These are phyloP conservation scores for Poecilia wingei DNA, from an alignment of 2,797 vertebrate genomes.

Conservation along the genomic window DNA sequence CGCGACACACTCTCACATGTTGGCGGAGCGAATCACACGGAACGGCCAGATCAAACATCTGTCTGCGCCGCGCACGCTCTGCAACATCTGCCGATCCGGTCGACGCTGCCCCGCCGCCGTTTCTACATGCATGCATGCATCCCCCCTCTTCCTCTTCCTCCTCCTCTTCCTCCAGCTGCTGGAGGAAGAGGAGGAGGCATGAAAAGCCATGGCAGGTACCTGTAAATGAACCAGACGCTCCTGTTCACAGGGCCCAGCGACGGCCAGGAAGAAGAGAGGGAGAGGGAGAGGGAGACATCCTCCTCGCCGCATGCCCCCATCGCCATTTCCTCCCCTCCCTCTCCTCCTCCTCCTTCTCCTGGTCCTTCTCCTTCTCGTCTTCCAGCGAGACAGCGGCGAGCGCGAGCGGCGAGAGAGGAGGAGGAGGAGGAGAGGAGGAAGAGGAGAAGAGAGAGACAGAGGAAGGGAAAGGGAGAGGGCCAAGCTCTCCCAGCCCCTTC, in stretches of 20 bases:
- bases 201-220: constrained; percentile 82
- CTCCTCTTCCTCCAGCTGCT: constrained; percentile 32
- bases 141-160: constrained; percentile 17
- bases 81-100: constrained; percentile 74
- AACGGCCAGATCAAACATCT: constrained; percentile 50
- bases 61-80: constrained; percentile 55
- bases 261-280: constrained; percentile 94
- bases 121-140: constrained; percentile 68
- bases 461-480: constrained; percentile 73
- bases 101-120: constrained; percentile 65
- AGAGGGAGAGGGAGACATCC: constrained; percentile 84
- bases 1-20: constrained; percentile 56
- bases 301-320: constrained; percentile 84
- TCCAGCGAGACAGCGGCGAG: constrained; percentile 79
- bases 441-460: constrained; percentile 70
- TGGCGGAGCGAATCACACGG: constrained; percentile 53
- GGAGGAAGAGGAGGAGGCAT: constrained; percentile 56
- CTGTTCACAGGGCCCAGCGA: constrained; percentile 90
- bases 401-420: constrained; percentile 64
- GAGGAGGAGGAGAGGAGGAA: constrained; percentile 67
- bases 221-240: constrained; percentile 97
- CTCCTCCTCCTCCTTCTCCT: constrained; percentile 78
- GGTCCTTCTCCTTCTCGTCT: constrained; percentile 79
- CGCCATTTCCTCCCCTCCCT: constrained; percentile 83
- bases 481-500: constrained; percentile 77